Percentiles rank a stretch among this genome's conserved stretches.
Conservation (phyloP, 2,113 vertebrate genomes). For the Pica pica region DNA sequence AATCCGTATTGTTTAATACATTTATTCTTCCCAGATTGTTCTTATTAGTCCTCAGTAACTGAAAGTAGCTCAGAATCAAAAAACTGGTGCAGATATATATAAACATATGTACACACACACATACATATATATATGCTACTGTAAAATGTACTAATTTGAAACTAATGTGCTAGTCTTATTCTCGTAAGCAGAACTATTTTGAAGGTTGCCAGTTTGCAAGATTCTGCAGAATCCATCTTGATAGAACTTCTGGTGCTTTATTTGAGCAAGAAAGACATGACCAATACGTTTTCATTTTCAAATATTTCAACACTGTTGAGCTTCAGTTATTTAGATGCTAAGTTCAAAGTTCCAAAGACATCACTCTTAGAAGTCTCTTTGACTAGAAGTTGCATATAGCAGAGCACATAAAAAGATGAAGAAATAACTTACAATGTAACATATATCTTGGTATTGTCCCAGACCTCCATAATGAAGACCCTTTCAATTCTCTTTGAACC, state of each 20-base stretch:
- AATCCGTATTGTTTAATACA: slow-evolving; percentile 38
- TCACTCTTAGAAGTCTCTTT: background rate
- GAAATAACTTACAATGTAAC: background rate
- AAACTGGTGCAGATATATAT: background rate
- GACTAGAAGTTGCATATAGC: background rate
- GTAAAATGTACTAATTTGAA: slow-evolving; percentile 57
- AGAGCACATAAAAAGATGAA: background rate
- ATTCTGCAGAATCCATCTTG: background rate
- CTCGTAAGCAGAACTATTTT: background rate
- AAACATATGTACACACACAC: background rate
- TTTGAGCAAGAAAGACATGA: background rate
- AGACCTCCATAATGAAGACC: background rate
- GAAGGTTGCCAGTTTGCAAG: background rate
- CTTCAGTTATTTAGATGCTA: background rate
- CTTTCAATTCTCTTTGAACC: background rate
- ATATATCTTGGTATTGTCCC: background rate
- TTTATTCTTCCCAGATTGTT: slow-evolving; percentile 25
- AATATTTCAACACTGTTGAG: background rate
- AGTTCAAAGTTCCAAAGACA: background rate
- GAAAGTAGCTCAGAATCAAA: slow-evolving; percentile 54
- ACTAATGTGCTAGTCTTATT: background rate
- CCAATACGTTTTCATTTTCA: background rate
- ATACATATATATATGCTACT: background rate
- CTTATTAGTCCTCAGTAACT: slow-evolving; percentile 32
- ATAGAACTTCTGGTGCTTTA: background rate